Percentiles rank a stretch among this genome's conserved stretches.
Conservation (phyloP, 2,113 vertebrate genomes). For the Phalacrocorax aristotelis region DNA sequence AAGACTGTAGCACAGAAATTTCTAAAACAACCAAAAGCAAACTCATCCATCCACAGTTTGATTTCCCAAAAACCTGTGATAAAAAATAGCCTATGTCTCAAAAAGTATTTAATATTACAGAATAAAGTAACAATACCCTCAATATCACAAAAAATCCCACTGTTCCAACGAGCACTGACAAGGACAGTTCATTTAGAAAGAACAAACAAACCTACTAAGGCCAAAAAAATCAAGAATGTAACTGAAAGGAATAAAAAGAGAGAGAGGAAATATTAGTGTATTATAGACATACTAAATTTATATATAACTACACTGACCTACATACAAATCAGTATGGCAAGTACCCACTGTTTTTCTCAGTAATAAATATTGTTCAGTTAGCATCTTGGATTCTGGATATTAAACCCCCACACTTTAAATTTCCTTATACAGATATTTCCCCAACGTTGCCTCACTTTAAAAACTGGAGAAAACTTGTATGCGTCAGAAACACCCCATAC, state of each 20-base stretch:
- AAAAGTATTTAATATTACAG: not conserved
- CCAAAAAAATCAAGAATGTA: not conserved
- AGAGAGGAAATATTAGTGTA: not conserved
- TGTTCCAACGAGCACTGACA: not conserved
- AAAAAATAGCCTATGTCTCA: not conserved
- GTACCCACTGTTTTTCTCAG: not conserved
- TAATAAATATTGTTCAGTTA: not conserved
- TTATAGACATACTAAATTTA: not conserved
- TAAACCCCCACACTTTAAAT: not conserved
- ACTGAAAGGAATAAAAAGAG: not conserved
- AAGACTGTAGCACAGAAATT: not conserved
- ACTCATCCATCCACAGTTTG: not conserved
- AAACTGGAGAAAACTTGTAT: not conserved
- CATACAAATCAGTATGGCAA: not conserved
- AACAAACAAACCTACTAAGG: not conserved
- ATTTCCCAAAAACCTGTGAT: not conserved
- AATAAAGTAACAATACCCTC: not conserved
- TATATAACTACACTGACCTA: not conserved
- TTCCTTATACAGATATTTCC: not conserved
- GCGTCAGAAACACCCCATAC: not conserved
- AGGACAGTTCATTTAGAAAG: not conserved
- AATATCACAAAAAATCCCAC: not conserved
- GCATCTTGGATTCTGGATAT: not conserved
- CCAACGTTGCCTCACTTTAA: not conserved
- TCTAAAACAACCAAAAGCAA: not conserved